Conservation (phyloP, 2,797 vertebrate genomes). For the Coranthus polyacanthus region DNA sequence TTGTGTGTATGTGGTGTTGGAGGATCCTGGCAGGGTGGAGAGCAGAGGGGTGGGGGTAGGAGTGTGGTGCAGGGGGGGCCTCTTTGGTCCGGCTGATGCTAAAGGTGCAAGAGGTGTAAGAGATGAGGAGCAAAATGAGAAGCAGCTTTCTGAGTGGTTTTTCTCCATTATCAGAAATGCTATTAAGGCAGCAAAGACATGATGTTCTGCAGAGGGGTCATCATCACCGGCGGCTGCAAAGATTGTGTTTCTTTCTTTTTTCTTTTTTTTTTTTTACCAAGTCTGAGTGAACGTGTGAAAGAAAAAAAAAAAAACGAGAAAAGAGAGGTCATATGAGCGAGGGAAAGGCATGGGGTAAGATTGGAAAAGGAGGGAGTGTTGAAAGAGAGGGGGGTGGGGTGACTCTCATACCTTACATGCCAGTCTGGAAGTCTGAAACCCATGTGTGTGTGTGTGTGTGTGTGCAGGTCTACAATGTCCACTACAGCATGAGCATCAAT, state of each 20-base stretch:
- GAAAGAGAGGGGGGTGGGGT: slow-evolving; percentile 26
- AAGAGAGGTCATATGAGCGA: slow-evolving; percentile 32
- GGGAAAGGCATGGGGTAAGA: slow-evolving; percentile 36
- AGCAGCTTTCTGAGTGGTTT: slow-evolving; percentile 23
- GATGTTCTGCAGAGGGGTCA: slow-evolving; percentile 45
- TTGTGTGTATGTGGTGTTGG: slow-evolving; percentile 64
- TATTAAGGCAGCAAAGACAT: slow-evolving; percentile 29
- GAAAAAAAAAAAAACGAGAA: slow-evolving; percentile 38
- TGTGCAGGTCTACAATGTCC: slow-evolving; percentile 93
- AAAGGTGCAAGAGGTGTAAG: slow-evolving; percentile 82
- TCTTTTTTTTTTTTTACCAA: slow-evolving; percentile 14
- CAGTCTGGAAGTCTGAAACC: slow-evolving; percentile 48
- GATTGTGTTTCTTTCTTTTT: slow-evolving; percentile 14
- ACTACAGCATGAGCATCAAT: slow-evolving; percentile 97
- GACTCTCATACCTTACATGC: slow-evolving; percentile 68
- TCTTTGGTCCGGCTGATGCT: slow-evolving; percentile 81
- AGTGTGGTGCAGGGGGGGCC: neutral
- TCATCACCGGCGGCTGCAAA: slow-evolving; percentile 32
- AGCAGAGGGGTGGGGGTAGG: slow-evolving; percentile 3
- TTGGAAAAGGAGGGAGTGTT: slow-evolving; percentile 28
- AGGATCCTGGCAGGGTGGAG: slow-evolving; percentile 28
- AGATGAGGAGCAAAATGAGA: slow-evolving; percentile 40
- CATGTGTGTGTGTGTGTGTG: slow-evolving; percentile 43
- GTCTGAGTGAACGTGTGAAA: slow-evolving; percentile 42
- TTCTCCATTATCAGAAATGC: slow-evolving; percentile 39